Base-by-base conservation (phyloP, 2,888 invertebrate genomes). In the Autographa gamma region DNA sequence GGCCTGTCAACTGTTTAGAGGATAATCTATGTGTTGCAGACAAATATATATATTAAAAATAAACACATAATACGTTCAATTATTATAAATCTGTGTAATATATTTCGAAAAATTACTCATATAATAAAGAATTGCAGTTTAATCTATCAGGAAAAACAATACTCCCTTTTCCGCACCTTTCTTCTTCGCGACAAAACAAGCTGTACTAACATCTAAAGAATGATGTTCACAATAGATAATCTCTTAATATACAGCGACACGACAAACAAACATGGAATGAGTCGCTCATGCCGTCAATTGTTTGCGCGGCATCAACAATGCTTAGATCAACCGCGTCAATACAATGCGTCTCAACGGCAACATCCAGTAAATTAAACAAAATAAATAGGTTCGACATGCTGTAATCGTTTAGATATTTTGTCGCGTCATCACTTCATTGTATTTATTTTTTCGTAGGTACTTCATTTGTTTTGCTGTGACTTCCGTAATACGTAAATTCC, bases 251-350 rank as follows among this genome's bases (percentile, higher is more conserved):
- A 73, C 56, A 76, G 13, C 6, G 14, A 58, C 60, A 63, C 66
- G 73, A 68, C 60, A 56, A 74, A 60, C 63, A 86, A 86, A 68
- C 60, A n/a, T 68, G 66, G 68, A 75, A 65, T 69, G 66, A 68
- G 66, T 69, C 13, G 56, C 59, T 68, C 60, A 64, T 48, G 56
- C 41, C 41, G 16, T 59, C 64, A 32, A 72, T 77, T 72, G 75
- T 79, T 72, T 69, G 38, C 63, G 0, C n/a, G 41, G 52, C 11
- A n/a, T 66, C 74, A 70, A 79, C 74, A 79, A 71, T 61, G 63
- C 65, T 70, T 73, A 77, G 73, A 73, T 75, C 69, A 79, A 68
- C 63, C 19, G 43, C 59, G 63, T 71, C 71, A 72, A 77, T 70
- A 76, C 76, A 78, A 79, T 79, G 66, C 61, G 6, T 69, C 59